phyloP scores from a whole-genome alignment of 2,888 invertebrate species.

The Lordiphosa fenestrarum region DNA sequence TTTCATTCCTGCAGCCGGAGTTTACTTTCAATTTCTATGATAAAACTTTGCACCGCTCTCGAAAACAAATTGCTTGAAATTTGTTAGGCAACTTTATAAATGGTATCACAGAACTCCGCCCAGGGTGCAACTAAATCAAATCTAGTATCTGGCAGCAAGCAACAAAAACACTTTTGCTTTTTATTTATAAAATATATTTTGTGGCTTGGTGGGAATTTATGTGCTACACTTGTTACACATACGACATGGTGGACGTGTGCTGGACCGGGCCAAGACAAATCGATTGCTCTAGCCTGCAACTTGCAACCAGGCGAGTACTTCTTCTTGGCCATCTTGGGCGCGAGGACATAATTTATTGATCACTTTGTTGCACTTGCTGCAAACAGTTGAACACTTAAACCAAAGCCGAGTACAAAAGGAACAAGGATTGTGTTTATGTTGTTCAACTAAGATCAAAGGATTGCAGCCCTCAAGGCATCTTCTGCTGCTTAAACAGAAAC shows the following conservation, averaged over 20 bases:
- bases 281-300: constrained; percentile 46
- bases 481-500: too few relatives aligned
- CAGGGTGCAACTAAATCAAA: constrained; percentile 45
- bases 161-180: constrained; percentile 32
- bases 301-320: constrained; percentile 12
- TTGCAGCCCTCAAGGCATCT: too few relatives aligned
- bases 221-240: constrained; percentile 64
- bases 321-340: constrained; percentile 17
- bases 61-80: constrained; percentile 36
- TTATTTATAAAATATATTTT: constrained; percentile 38
- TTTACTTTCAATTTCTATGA: constrained; percentile 12
- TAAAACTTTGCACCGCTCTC: constrained; percentile 14
- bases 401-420: background rate
- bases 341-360: constrained; percentile 49
- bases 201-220: constrained; percentile 53
- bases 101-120: constrained; percentile 25
- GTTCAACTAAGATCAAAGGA: too few relatives aligned
- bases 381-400: constrained; percentile 1
- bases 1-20: background rate
- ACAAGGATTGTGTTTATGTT: background rate
- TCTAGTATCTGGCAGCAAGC: constrained; percentile 20
- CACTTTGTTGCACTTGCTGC: constrained; percentile 33
- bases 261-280: constrained; percentile 51
- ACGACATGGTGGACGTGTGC: constrained; percentile 57
- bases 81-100: constrained; percentile 35